Conservation (phyloP, 2,888 invertebrate genomes). For the Steinernema hermaphroditum region DNA sequence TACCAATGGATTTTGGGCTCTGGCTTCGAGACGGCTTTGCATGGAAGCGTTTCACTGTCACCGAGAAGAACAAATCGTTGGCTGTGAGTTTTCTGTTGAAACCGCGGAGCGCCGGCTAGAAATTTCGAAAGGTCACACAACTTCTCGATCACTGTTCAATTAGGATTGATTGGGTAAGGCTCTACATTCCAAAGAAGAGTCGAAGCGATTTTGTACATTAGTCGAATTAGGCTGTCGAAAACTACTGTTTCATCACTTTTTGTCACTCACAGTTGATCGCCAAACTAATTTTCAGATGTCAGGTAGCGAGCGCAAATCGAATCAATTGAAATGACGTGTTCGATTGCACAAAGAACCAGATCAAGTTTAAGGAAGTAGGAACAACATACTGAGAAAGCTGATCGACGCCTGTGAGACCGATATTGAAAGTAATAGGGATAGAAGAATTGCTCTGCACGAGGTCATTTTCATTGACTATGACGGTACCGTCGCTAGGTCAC, state of each 20-base stretch:
- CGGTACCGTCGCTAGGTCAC: constrained; percentile 5
- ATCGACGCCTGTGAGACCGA: background rate
- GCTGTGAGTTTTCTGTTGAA: constrained; percentile 45
- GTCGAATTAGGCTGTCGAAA: too few species aligned
- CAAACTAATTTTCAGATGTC: background rate
- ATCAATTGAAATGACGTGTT: constrained; percentile 4
- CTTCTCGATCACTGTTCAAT: too few species aligned
- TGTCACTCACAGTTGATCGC: background rate
- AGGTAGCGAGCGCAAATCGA: constrained; percentile 12
- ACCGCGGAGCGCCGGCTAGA: constrained; percentile 46
- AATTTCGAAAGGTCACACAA: too few species aligned
- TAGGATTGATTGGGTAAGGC: background rate
- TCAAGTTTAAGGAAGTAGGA: constrained; percentile 7
- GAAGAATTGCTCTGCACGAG: background rate
- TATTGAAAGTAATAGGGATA: background rate
- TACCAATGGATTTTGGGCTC: constrained; percentile 57
- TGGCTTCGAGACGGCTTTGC: constrained; percentile 53
- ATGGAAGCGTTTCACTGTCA: constrained; percentile 48
- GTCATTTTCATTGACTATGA: background rate
- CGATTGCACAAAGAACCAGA: background rate
- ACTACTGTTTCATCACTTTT: too few species aligned
- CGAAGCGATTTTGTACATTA: background rate
- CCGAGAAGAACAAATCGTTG: constrained; percentile 52
- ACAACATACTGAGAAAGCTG: constrained; percentile 24
- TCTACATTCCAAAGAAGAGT: background rate